phyloP scores from a whole-genome alignment of 2,113 vertebrate species.

The Peucedramus taeniatus region DNA sequence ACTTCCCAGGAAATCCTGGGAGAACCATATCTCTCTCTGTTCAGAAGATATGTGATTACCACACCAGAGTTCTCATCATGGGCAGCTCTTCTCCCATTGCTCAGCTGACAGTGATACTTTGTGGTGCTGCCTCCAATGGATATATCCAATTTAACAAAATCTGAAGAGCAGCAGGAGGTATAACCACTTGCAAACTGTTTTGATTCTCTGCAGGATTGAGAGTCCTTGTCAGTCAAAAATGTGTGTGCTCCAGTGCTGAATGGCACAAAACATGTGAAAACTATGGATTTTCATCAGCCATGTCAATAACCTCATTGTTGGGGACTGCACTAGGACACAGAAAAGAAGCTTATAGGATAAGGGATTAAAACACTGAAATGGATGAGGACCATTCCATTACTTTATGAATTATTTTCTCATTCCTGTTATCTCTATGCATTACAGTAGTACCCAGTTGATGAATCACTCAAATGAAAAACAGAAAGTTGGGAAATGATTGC shows the following conservation, averaged over 20 bases:
- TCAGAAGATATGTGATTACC: no score
- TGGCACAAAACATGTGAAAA: not conserved
- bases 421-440: not conserved
- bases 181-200: not conserved
- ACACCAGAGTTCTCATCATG: not conserved
- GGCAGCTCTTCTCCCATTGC: not conserved
- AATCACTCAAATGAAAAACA: not conserved
- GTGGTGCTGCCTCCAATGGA: not conserved
- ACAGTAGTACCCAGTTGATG: not conserved
- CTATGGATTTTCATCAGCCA: not conserved
- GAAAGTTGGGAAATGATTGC: accelerated
- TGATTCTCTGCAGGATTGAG: not conserved
- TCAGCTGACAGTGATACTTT: not conserved
- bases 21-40: no score
- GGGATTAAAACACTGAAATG: not conserved
- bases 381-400: not conserved
- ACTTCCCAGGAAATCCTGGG: no score
- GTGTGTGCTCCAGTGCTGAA: not conserved
- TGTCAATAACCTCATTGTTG: accelerated
- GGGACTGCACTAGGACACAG: not conserved
- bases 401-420: not conserved
- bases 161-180: not conserved
- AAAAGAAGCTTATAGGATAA: not conserved
- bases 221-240: not conserved
- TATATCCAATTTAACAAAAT: not conserved